Conservation (phyloP, 2,113 vertebrate species). For the Pituophis catenifer region DNA sequence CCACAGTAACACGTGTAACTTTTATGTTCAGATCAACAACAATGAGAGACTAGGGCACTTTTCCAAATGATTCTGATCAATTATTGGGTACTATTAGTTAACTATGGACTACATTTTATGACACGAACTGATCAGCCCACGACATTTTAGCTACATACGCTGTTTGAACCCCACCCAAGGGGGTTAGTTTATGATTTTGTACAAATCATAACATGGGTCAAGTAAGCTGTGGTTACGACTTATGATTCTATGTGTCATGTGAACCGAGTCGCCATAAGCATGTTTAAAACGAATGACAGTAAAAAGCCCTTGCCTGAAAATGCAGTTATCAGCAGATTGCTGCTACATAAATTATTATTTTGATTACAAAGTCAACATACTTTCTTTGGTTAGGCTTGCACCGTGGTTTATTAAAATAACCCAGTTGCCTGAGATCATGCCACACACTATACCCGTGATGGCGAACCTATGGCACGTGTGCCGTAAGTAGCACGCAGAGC, state of each 20-base stretch:
- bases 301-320: not conserved
- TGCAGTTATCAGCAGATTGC: not conserved
- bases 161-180: not conserved
- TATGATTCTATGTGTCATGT: not conserved
- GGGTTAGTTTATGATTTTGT: not conserved
- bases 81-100: not conserved
- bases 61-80: not conserved
- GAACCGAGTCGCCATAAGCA: not conserved
- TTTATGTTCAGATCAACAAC: not conserved
- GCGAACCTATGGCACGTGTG: too few species aligned
- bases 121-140: not conserved
- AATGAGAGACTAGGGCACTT: not conserved
- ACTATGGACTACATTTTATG: not conserved
- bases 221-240: not conserved
- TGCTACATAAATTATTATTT: not conserved
- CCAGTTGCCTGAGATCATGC: not conserved
- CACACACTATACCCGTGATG: not conserved
- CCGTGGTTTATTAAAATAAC: not conserved
- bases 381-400: not conserved
- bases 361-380: not conserved
- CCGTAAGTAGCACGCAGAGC: too few species aligned
- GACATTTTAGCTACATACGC: not conserved
- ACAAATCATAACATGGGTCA: not conserved
- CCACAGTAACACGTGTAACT: not conserved
- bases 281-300: not conserved